A percentile compares a stretch with the other conserved stretches of the same genome.
Conservation (phyloP, 2,113 vertebrate species). For the Plotosus lineatus region DNA sequence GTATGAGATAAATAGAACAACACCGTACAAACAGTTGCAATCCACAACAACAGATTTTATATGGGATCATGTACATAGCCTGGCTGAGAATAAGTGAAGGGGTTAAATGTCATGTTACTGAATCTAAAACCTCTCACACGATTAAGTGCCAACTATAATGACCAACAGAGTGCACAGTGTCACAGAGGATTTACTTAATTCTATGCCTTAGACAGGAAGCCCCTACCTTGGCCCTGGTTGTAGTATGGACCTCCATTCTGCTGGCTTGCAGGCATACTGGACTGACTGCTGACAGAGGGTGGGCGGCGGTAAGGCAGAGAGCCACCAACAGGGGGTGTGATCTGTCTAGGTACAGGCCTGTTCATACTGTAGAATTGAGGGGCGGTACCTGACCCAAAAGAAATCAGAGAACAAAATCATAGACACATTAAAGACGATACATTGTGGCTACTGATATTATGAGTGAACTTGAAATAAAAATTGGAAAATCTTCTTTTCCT, state of each 20-base stretch:
- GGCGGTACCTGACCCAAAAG: constrained; percentile 72
- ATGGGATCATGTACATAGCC: neutral
- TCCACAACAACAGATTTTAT: neutral
- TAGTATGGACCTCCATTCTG: constrained; percentile 83
- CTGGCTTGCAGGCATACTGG: constrained; percentile 76
- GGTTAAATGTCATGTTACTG: neutral
- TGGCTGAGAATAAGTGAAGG: constrained; percentile 2
- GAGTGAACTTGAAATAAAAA: too few relatives aligned
- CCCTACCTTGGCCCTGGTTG: constrained; percentile 85
- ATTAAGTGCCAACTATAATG: neutral
- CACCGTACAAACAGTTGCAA: neutral
- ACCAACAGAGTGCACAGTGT: neutral
- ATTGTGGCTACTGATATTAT: neutral
- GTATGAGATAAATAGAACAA: constrained; percentile 22
- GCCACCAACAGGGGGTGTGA: constrained; percentile 83
- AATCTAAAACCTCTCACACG: neutral
- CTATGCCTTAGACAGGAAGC: neutral
- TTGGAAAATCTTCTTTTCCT: too few relatives aligned
- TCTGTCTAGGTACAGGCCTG: constrained; percentile 85
- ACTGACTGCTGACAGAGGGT: constrained; percentile 84
- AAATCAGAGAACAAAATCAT: constrained; percentile 5
- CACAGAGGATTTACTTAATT: neutral
- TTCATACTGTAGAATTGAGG: constrained; percentile 99
- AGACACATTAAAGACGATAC: neutral
- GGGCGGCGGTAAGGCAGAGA: constrained; percentile 91